These are phyloP conservation scores for Microcebus jonahi DNA, from an alignment of 2,113 vertebrate species.

Conservation along the genomic window DNA sequence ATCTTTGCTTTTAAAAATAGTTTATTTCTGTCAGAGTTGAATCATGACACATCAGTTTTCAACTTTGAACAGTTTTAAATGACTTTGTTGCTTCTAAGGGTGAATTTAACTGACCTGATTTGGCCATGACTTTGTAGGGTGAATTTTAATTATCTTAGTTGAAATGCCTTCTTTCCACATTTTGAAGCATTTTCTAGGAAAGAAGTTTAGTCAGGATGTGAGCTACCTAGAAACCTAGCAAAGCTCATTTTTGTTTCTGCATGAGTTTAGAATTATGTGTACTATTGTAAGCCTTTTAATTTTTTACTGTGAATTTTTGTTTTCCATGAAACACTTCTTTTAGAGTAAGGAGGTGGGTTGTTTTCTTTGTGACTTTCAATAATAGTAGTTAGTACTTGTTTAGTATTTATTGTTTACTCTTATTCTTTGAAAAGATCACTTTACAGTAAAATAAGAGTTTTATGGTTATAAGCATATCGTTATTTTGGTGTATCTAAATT, in stretches of 20 bases:
- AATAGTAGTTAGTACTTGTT: background rate
- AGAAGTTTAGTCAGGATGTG: background rate
- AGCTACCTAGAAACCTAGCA: slow-evolving; percentile 38
- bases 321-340: slow-evolving; percentile 53
- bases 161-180: slow-evolving; percentile 44
- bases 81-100: slow-evolving; percentile 64
- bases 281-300: background rate
- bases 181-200: slow-evolving; percentile 65
- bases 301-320: slow-evolving; percentile 52
- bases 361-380: slow-evolving; percentile 49
- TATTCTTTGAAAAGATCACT: slow-evolving; percentile 35
- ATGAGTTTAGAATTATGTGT: background rate
- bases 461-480: background rate
- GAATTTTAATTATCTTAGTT: slow-evolving; percentile 72
- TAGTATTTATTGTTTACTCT: slow-evolving; percentile 28
- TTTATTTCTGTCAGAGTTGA: slow-evolving; percentile 60
- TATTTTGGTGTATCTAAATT: slow-evolving; percentile 23
- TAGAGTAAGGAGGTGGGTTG: background rate
- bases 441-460: slow-evolving; percentile 23
- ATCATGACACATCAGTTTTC: slow-evolving; percentile 64
- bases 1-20: slow-evolving; percentile 72
- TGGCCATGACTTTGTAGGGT: slow-evolving; percentile 55
- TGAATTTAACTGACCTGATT: slow-evolving; percentile 74
- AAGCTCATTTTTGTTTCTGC: slow-evolving; percentile 17
- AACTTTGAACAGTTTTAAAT: slow-evolving; percentile 62